phyloP scores from a whole-genome alignment of 2,797 vertebrate species.

The Borostomias antarcticus region DNA sequence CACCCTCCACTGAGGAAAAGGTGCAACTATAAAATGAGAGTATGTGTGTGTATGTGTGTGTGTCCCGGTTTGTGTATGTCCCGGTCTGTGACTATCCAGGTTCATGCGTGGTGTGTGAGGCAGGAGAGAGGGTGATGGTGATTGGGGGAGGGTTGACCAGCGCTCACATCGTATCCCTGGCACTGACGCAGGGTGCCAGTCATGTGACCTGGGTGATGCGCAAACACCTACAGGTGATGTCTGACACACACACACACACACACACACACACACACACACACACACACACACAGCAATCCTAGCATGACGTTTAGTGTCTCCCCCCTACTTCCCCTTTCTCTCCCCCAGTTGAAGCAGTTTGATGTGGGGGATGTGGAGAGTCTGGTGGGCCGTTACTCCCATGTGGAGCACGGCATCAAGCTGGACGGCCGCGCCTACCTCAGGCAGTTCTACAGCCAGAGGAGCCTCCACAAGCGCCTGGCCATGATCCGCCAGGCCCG shows the following conservation, averaged over 20 bases:
- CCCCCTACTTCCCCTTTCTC: background rate
- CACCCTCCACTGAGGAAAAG: background rate
- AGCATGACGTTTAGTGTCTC: no score
- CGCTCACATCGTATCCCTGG: constrained; percentile 76
- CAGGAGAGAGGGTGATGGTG: constrained; percentile 76
- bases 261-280: background rate
- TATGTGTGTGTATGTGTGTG: background rate
- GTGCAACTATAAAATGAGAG: background rate
- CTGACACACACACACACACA: background rate
- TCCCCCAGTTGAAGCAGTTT: constrained; percentile 77
- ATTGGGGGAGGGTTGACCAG: constrained; percentile 81
- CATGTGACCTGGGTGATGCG: constrained; percentile 82
- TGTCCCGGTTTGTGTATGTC: background rate
- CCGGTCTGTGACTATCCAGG: constrained; percentile 37
- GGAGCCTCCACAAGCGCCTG: constrained; percentile 75
- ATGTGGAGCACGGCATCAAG: constrained; percentile 78
- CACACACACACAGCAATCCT: background rate
- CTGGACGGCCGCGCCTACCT: constrained; percentile 79
- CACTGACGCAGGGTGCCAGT: constrained; percentile 76
- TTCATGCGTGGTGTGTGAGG: constrained; percentile 61
- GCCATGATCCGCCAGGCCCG: constrained; percentile 79
- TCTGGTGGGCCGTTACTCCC: constrained; percentile 80
- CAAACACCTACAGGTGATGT: constrained; percentile 79
- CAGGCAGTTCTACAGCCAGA: constrained; percentile 78
- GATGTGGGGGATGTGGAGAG: constrained; percentile 80